Base-by-base conservation (phyloP, 2,797 vertebrate species). In the Hippoglossus hippoglossus region DNA sequence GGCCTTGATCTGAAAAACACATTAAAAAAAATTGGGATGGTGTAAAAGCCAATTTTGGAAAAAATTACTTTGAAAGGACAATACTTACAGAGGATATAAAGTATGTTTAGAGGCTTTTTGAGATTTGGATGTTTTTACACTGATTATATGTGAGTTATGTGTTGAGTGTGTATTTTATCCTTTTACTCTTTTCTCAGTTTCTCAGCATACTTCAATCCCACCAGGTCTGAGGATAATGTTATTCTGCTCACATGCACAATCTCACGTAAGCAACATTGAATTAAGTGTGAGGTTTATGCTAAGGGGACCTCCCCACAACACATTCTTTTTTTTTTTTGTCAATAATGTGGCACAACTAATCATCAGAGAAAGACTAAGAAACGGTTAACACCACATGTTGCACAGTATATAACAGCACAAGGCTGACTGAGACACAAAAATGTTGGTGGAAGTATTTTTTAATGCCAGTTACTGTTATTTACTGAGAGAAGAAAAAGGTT, bases 251-350 rank as follows among this genome's bases (percentile, higher is more conserved):
- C 83, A 67, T 72, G 77, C 68, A 74, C 85, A 80, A 82, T 73
- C 85, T 75, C 82, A 87, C 87, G 71, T 87, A 90, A 92, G 89
- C 67, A 74, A 59, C 76, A 79, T 80, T 90, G 88, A 91, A 88
- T 91, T 89, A 90, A 79, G 72, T 78, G 81, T 80, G 79, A 83
- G 80, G 71, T 89, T 85, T 88, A 91, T 85, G 82, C 84, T 86
- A 71, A 77, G 87, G 84, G 81, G 89, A 90, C 85, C 78, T 85
- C 82, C 79, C 71, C 64, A 69, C 69, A 87, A 71, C 67, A 77
- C 85, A 91, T 90, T 93, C 86, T 22, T 92, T 91, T 91, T 80
- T 90, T 92, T 79, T 86, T 83, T 71, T 50, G 73, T 90, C 89
- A 34, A 91, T 92, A 91, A 82, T 83, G 70, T 75, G 73, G 65